Conservation (phyloP, 1,140 invertebrate species). For the Euborellia annulipes region DNA sequence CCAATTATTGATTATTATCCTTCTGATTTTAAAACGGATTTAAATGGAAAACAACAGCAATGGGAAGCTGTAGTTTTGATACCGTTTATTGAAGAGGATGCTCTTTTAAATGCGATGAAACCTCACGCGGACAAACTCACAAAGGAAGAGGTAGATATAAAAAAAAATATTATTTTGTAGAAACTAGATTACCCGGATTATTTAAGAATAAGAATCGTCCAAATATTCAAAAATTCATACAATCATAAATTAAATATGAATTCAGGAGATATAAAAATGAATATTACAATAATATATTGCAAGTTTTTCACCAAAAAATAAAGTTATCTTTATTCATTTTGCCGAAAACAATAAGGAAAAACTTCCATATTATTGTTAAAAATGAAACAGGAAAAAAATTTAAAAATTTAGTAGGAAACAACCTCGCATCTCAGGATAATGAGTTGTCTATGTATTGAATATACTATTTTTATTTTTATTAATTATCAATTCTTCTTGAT, state of each 20-base stretch:
- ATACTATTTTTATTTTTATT: no score
- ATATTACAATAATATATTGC: neutral
- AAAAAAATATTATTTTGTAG: slow-evolving; percentile 71
- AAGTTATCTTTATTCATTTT: no score
- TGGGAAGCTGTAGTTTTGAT: slow-evolving; percentile 97
- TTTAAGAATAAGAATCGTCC: slow-evolving; percentile 30
- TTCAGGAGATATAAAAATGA: neutral
- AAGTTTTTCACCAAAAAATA: neutral
- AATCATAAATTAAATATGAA: neutral
- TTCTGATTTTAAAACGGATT: slow-evolving; percentile 68
- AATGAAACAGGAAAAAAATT: no score
- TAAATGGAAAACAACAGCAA: slow-evolving; percentile 88
- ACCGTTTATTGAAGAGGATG: slow-evolving; percentile 84
- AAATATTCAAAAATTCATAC: neutral
- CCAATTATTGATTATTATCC: slow-evolving; percentile 86
- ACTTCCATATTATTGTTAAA: no score
- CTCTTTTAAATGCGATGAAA: slow-evolving; percentile 61
- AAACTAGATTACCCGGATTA: slow-evolving; percentile 51
- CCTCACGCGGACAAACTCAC: slow-evolving; percentile 48
- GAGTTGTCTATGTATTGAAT: no score
- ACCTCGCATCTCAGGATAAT: no score
- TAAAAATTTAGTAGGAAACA: no score
- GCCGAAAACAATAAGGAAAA: no score
- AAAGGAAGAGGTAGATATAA: slow-evolving; percentile 54
- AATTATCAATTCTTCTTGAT: no score